Evolutionary conservation across 2,888 invertebrate species (phyloP).

Genomic region (Sphaerolaimus hirsutus): DNA sequence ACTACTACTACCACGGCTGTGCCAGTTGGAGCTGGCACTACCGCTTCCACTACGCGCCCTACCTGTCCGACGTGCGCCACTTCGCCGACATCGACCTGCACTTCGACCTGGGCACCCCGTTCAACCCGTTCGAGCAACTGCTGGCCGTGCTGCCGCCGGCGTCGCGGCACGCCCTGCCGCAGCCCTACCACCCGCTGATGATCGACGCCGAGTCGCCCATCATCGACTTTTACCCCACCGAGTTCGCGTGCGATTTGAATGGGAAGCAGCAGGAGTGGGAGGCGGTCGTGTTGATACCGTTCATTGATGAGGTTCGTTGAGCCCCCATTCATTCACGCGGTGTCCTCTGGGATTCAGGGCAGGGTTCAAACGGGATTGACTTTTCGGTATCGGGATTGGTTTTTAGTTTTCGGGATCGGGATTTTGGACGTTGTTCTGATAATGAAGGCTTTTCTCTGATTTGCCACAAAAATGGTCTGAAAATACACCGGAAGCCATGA

Average conservation of each 20-base stretch:
- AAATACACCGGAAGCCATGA: too few species aligned
- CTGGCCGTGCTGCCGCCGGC: constrained; percentile 43
- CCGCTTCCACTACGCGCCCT: constrained; percentile 88
- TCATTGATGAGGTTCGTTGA: constrained; percentile 49
- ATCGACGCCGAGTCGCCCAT: constrained; percentile 51
- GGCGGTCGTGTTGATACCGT: constrained; percentile 71
- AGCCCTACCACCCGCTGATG: constrained; percentile 52
- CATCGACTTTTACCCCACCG: constrained; percentile 61
- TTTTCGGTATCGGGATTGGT: too few species aligned
- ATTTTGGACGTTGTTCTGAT: too few species aligned
- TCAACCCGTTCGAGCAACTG: constrained; percentile 66
- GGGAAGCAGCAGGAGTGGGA: constrained; percentile 92
- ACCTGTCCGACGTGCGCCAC: constrained; percentile 65
- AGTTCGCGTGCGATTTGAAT: constrained; percentile 78
- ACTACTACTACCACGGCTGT: constrained; percentile 85
- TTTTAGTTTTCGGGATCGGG: too few species aligned
- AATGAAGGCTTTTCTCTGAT: neutral
- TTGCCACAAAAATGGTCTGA: too few species aligned
- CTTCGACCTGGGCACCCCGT: constrained; percentile 60
- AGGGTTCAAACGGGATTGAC: too few species aligned
- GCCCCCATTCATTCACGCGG: neutral
- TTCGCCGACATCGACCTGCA: constrained; percentile 48
- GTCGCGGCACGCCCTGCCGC: constrained; percentile 52
- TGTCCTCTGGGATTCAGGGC: too few species aligned
- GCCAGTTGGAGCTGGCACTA: constrained; percentile 92